A percentile compares a stretch with the other conserved stretches of the same genome.
phyloP scores from a whole-genome alignment of 2,888 invertebrate genomes.

The Dicranocentrus wangi region DNA sequence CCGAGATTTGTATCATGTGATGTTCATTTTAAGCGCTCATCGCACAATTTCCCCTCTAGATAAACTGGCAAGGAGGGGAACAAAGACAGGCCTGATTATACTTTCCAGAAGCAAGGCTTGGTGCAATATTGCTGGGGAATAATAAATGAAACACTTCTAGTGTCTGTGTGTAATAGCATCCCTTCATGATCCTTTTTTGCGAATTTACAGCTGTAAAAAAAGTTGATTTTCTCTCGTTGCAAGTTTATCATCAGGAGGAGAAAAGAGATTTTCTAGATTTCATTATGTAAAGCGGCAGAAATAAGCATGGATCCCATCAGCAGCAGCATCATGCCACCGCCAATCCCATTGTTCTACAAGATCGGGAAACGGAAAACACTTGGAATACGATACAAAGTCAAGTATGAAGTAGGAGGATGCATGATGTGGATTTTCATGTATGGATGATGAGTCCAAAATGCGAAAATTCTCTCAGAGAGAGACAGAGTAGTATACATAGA shows the following conservation, averaged over 20 bases:
- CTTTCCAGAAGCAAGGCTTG: not conserved
- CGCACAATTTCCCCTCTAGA: not conserved
- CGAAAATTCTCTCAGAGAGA: not conserved
- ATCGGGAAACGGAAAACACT: too few relatives aligned
- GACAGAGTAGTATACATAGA: too few relatives aligned
- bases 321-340: too few relatives aligned
- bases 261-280: slow-evolving; percentile 19
- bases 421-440: not conserved
- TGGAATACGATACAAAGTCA: too few relatives aligned
- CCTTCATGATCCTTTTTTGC: slow-evolving; percentile 16
- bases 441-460: not conserved
- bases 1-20: slow-evolving; percentile 37
- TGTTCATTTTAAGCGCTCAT: slow-evolving; percentile 6
- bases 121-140: slow-evolving; percentile 14
- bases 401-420: too few relatives aligned
- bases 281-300: slow-evolving; percentile 15
- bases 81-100: too few relatives aligned
- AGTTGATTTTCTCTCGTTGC: slow-evolving; percentile 2
- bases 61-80: not conserved
- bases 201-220: not conserved
- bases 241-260: slow-evolving; percentile 4
- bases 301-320: not conserved
- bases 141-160: slow-evolving; percentile 13
- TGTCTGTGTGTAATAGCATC: not conserved
- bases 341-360: too few relatives aligned